These are phyloP conservation scores for Aphodius granarius DNA, from an alignment of 2,888 invertebrate species.

Conservation along the genomic window DNA sequence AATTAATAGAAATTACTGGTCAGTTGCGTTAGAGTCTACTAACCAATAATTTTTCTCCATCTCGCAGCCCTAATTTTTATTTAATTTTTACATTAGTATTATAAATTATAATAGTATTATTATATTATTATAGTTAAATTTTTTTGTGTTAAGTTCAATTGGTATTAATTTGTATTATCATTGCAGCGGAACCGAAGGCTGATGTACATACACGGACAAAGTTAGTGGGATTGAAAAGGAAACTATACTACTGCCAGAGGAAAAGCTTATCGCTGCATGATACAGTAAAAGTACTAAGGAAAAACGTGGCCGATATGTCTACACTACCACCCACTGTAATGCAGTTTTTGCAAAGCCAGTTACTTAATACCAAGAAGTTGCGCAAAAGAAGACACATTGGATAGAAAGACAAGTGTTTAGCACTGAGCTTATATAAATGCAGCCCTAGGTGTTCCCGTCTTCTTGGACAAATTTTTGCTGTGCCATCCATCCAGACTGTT, in stretches of 20 bases:
- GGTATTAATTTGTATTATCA: not conserved
- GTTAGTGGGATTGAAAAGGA: not conserved
- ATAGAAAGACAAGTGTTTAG: not conserved
- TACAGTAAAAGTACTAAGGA: not conserved
- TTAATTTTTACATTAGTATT: no score
- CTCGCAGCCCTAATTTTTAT: no score
- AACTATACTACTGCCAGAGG: not conserved
- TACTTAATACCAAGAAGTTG: not conserved
- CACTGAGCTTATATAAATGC: not conserved
- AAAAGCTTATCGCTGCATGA: not conserved
- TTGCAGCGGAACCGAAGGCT: not conserved
- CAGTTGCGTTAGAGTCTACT: no score
- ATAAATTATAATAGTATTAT: no score
- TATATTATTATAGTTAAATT: not conserved
- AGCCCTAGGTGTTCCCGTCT: not conserved
- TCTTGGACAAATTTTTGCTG: not conserved
- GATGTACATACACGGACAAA: not conserved
- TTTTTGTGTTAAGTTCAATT: not conserved
- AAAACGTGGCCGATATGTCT: not conserved
- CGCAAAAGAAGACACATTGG: not conserved
- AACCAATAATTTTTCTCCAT: no score
- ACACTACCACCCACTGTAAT: not conserved
- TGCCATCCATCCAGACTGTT: not conserved
- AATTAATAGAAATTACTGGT: no score
- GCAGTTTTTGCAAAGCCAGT: not conserved